Percentiles rank a stretch among this genome's conserved stretches.
Conservation (phyloP, 2,888 invertebrate species). For the Laspeyria flexula region DNA sequence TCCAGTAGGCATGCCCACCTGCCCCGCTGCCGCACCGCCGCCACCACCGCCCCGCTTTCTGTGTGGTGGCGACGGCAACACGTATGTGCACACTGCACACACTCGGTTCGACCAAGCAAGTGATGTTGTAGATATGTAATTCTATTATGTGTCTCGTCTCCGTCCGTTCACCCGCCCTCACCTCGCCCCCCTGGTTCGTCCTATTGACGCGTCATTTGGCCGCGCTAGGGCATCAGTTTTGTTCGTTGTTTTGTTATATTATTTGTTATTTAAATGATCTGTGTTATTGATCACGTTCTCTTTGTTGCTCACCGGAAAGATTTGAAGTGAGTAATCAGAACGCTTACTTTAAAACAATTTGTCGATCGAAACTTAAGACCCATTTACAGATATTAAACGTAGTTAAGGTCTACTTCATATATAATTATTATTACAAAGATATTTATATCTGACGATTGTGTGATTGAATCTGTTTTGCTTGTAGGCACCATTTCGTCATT, state of each 20-base stretch:
- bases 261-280: constrained; percentile 75
- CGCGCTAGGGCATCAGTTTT: constrained; percentile 74
- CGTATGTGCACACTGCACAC: constrained; percentile 61
- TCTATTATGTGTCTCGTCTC: constrained; percentile 82
- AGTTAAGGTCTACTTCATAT: neutral
- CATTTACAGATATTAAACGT: neutral
- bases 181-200: constrained; percentile 68
- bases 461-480: constrained; percentile 34
- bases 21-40: constrained; percentile 58
- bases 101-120: constrained; percentile 68
- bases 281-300: constrained; percentile 63
- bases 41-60: constrained; percentile 52
- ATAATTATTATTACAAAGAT: neutral
- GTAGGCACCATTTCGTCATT: constrained; percentile 66
- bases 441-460: constrained; percentile 18
- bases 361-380: constrained; percentile 6
- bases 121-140: constrained; percentile 81
- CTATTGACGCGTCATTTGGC: constrained; percentile 76
- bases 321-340: constrained; percentile 41
- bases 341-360: constrained; percentile 15
- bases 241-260: constrained; percentile 70
- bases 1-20: constrained; percentile 65
- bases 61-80: constrained; percentile 54
- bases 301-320: constrained; percentile 55
- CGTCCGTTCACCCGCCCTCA: constrained; percentile 68